phyloP scores from a whole-genome alignment of 2,888 invertebrate genomes.

The Ormyrus labotus region DNA sequence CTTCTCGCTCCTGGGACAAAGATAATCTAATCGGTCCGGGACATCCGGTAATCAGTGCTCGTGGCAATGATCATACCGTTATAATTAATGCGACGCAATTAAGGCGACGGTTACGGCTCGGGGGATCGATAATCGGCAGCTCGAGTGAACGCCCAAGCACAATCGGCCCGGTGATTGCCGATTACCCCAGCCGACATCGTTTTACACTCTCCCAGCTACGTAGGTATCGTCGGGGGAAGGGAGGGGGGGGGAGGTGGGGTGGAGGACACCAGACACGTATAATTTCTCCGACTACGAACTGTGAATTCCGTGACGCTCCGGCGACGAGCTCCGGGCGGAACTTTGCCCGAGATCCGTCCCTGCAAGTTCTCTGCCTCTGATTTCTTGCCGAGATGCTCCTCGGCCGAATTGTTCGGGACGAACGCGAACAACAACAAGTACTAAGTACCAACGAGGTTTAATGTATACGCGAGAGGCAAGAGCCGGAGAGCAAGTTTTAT shows the following conservation, averaged over 20 bases:
- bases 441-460: too few relatives aligned
- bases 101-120: slow-evolving; percentile 60
- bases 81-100: slow-evolving; percentile 69
- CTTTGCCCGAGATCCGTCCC: too few relatives aligned
- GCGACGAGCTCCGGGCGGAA: too few relatives aligned
- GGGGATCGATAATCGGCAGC: slow-evolving; percentile 52
- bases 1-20: slow-evolving; percentile 54
- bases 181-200: slow-evolving; percentile 60
- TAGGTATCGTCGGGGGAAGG: neutral
- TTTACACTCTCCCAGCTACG: slow-evolving; percentile 39
- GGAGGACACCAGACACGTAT: slow-evolving; percentile 9
- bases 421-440: too few relatives aligned
- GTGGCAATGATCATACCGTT: slow-evolving; percentile 65
- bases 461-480: too few relatives aligned
- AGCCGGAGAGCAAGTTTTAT: too few relatives aligned
- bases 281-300: slow-evolving; percentile 12
- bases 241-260: neutral
- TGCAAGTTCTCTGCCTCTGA: too few relatives aligned
- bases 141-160: slow-evolving; percentile 39
- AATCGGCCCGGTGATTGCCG: slow-evolving; percentile 66
- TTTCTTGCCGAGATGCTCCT: too few relatives aligned
- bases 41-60: slow-evolving; percentile 63
- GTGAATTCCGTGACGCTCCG: neutral
- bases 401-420: too few relatives aligned
- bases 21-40: slow-evolving; percentile 63